These are phyloP conservation scores for Psophia crepitans DNA, from an alignment of 2,113 vertebrate species.

Conservation along the genomic window DNA sequence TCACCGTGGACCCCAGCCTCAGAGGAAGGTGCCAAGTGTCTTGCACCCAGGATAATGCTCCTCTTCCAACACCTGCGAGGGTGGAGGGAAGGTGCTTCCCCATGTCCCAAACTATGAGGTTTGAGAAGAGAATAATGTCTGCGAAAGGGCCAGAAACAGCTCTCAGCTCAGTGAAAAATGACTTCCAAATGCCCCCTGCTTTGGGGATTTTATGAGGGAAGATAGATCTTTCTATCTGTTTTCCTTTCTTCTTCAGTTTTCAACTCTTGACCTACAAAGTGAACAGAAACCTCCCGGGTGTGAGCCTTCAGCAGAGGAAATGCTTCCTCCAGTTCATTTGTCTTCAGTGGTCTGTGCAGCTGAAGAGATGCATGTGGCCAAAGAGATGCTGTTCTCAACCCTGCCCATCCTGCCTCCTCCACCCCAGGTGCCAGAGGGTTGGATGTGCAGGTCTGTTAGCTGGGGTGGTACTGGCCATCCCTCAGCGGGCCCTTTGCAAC, in stretches of 20 bases:
- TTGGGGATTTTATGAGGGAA: conserved; percentile 21
- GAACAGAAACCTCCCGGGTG: neutral
- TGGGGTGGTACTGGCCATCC: neutral
- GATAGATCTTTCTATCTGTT: conserved; percentile 44
- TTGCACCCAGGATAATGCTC: neutral
- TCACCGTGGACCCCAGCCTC: fast-evolving
- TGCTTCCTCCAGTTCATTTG: conserved; percentile 21
- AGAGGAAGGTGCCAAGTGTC: neutral
- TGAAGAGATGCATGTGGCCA: neutral
- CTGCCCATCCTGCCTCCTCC: neutral
- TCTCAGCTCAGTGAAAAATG: neutral
- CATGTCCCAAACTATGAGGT: neutral
- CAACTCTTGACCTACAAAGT: conserved; percentile 46
- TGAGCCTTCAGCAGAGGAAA: conserved; percentile 25
- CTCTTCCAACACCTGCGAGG: fast-evolving
- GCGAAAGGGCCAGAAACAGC: conserved; percentile 3
- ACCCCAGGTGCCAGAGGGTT: fast-evolving
- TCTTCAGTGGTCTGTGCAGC: neutral
- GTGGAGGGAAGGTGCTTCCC: neutral
- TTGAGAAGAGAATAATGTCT: neutral
- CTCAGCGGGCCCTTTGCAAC: neutral
- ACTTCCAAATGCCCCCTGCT: conserved; percentile 36
- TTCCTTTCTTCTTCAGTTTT: conserved; percentile 28
- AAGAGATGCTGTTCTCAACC: neutral
- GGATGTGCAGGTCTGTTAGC: fast-evolving